Percentiles rank a stretch among this genome's conserved stretches.
These are phyloP conservation scores for Zaprionus vittiger DNA, from an alignment of 1,140 invertebrate species.

Conservation along the genomic window DNA sequence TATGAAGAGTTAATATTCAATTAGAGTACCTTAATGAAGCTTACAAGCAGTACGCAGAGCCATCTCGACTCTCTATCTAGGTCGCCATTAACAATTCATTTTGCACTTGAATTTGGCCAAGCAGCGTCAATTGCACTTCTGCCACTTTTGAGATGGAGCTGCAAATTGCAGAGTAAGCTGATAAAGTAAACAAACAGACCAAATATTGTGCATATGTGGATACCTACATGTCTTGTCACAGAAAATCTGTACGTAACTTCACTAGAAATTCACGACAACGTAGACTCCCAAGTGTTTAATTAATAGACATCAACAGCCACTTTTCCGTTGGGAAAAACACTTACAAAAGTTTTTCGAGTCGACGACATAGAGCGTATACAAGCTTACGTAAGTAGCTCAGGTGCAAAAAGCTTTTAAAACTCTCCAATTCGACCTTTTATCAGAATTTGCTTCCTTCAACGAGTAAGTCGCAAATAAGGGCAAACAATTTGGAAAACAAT, in stretches of 20 bases:
- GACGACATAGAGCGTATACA: constrained; percentile 47
- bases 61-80: constrained; percentile 6
- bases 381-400: constrained; percentile 51
- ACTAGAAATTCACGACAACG: neutral
- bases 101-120: constrained; percentile 41
- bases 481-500: neutral
- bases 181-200: constrained; percentile 30
- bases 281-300: constrained; percentile 53
- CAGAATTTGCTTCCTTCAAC: neutral
- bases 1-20: constrained; percentile 16
- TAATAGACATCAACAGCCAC: constrained; percentile 61
- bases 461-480: neutral
- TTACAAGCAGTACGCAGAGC: neutral
- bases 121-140: constrained; percentile 32
- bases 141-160: neutral
- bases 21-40: constrained; percentile 15
- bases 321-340: constrained; percentile 38
- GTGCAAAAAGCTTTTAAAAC: constrained; percentile 70
- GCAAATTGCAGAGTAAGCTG: constrained; percentile 50
- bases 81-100: constrained; percentile 45
- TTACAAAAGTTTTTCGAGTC: constrained; percentile 51
- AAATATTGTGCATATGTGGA: neutral
- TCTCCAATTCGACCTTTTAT: constrained; percentile 62
- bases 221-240: neutral
- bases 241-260: neutral